Evolutionary conservation across 2,888 invertebrate species (phyloP).

Genomic region (Tetheella fluctuosa): DNA sequence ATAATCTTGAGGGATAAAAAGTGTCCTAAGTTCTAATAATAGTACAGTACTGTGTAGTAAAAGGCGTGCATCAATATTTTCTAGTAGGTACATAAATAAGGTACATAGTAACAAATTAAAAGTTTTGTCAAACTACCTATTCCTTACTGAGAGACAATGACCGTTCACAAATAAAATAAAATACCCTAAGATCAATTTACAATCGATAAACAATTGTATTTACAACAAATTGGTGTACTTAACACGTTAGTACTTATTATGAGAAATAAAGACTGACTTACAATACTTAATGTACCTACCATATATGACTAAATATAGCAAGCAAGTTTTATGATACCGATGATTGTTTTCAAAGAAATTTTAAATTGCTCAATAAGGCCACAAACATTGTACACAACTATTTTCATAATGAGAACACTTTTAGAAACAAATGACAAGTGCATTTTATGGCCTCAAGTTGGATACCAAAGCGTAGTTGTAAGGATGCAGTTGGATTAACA

Average conservation of each 20-base stretch:
- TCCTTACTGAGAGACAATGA: not conserved
- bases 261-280: not conserved
- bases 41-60: too few species aligned
- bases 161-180: not conserved
- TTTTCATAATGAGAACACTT: not conserved
- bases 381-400: not conserved
- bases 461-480: not conserved
- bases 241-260: not conserved
- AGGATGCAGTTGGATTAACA: not conserved
- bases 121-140: not conserved
- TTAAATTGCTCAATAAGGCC: not conserved
- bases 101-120: too few species aligned
- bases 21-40: too few species aligned
- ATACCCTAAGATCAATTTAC: not conserved
- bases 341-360: not conserved
- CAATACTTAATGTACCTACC: not conserved
- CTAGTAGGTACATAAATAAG: too few species aligned
- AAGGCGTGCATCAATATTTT: too few species aligned
- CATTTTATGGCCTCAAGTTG: not conserved
- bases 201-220: not conserved
- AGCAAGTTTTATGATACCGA: not conserved
- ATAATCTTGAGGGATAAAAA: too few species aligned
- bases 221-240: constrained; percentile 7
- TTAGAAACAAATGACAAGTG: not conserved
- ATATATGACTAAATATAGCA: not conserved